These are phyloP conservation scores for Frieseomelitta varia DNA, from an alignment of 1,140 invertebrate species.

Conservation along the genomic window DNA sequence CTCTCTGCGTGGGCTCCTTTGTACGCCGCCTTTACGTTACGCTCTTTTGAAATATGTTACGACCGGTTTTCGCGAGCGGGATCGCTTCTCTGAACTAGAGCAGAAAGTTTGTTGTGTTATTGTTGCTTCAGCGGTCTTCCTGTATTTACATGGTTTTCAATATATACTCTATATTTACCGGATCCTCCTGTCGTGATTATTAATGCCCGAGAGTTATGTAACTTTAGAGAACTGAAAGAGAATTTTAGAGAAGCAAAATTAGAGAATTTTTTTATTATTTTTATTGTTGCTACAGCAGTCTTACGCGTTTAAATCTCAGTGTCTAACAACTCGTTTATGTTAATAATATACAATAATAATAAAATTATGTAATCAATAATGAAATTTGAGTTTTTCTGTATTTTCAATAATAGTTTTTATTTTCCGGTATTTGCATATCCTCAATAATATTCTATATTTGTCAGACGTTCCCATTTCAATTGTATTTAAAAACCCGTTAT, in stretches of 20 bases:
- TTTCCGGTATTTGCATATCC: not conserved
- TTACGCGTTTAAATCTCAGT: too few relatives aligned
- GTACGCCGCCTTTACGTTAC: not conserved
- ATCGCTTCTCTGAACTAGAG: not conserved
- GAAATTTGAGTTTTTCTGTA: not conserved
- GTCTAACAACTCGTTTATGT: too few relatives aligned
- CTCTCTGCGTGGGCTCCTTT: not conserved
- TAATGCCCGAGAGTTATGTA: too few relatives aligned
- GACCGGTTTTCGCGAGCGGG: not conserved
- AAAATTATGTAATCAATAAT: too few relatives aligned
- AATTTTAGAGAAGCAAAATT: too few relatives aligned
- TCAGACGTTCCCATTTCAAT: not conserved
- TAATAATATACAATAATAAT: too few relatives aligned
- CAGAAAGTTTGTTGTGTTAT: not conserved
- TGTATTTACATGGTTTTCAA: too few relatives aligned
- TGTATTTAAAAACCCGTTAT: not conserved
- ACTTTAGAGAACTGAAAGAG: too few relatives aligned
- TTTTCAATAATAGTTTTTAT: not conserved
- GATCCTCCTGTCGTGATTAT: too few relatives aligned
- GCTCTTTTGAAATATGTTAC: slow-evolving; percentile 10
- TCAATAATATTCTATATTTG: not conserved
- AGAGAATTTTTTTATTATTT: too few relatives aligned
- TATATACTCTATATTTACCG: too few relatives aligned
- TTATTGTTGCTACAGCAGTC: too few relatives aligned
- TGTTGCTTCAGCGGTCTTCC: not conserved